Evolutionary conservation across 2,797 vertebrate species (phyloP).

Genomic region (Phataginus tetradactyla): DNA sequence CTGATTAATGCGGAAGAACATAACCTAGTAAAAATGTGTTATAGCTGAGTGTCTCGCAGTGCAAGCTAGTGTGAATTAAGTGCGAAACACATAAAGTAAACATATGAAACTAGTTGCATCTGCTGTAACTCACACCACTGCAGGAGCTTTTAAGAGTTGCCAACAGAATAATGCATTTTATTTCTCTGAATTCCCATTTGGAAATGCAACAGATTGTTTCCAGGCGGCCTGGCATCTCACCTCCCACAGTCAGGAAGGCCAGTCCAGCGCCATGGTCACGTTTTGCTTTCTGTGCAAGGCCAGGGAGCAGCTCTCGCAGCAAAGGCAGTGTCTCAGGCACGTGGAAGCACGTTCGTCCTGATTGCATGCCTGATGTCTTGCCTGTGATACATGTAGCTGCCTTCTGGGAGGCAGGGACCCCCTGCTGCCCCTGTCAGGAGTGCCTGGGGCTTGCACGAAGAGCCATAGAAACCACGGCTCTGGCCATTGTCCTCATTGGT

Average conservation of each 20-base stretch:
- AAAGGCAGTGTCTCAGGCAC: neutral
- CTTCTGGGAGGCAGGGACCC: neutral
- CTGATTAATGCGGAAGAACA: constrained; percentile 46
- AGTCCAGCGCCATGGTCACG: neutral
- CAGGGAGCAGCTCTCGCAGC: neutral
- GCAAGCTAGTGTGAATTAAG: constrained; percentile 40
- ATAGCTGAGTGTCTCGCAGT: neutral
- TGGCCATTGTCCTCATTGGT: neutral
- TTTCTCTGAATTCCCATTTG: constrained; percentile 27
- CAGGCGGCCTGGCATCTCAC: neutral
- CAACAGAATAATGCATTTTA: constrained; percentile 68
- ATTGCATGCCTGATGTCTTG: neutral
- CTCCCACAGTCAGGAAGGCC: neutral
- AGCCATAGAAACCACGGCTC: neutral
- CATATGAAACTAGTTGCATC: neutral
- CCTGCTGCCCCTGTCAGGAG: neutral
- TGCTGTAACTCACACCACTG: constrained; percentile 34
- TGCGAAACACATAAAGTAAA: constrained; percentile 66
- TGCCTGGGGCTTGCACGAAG: neutral
- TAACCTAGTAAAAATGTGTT: constrained; percentile 50
- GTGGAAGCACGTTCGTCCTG: neutral
- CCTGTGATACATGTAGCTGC: neutral
- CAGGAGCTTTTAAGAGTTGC: constrained; percentile 43
- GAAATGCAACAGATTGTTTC: constrained; percentile 14
- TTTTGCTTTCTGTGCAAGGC: neutral